A percentile compares a stretch with the other conserved stretches of the same genome.
Evolutionary conservation across 1,140 invertebrate species (phyloP).

Genomic region (Caenorhabditis inopinata): DNA sequence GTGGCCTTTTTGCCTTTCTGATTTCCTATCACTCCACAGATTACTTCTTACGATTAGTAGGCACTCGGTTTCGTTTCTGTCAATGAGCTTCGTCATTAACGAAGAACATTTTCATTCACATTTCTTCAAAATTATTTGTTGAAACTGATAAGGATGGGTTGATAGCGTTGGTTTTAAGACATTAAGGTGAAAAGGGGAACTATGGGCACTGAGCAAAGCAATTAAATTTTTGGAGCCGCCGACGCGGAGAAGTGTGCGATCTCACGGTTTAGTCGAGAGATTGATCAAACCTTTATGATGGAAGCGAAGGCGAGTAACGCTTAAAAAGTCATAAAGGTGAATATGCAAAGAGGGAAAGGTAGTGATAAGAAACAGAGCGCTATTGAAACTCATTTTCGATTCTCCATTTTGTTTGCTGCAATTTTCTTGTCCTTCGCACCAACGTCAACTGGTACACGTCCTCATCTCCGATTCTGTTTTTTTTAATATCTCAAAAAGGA

Average conservation of each 20-base stretch:
- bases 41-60: neutral
- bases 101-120: neutral
- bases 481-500: neutral
- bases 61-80: neutral
- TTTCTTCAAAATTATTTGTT: neutral
- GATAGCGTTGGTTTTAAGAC: neutral
- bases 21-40: neutral
- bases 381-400: constrained; percentile 24
- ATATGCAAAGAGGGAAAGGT: constrained; percentile 15
- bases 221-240: constrained; percentile 1
- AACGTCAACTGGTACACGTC: neutral
- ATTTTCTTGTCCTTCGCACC: constrained; percentile 2
- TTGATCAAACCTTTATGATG: constrained; percentile 16
- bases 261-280: constrained; percentile 12
- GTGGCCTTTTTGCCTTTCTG: neutral
- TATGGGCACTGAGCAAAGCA: constrained; percentile 24
- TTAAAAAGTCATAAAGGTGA: constrained; percentile 29
- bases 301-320: constrained; percentile 25
- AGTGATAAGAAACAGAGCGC: constrained; percentile 30
- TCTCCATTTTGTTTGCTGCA: constrained; percentile 8
- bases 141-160: constrained; percentile 15
- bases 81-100: neutral
- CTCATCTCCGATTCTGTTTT: neutral
- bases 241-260: neutral
- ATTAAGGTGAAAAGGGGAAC: neutral